A percentile compares a stretch with the other conserved stretches of the same genome.
Evolutionary conservation across 2,797 vertebrate species (phyloP).

Genomic region (Siniperca undulata): DNA sequence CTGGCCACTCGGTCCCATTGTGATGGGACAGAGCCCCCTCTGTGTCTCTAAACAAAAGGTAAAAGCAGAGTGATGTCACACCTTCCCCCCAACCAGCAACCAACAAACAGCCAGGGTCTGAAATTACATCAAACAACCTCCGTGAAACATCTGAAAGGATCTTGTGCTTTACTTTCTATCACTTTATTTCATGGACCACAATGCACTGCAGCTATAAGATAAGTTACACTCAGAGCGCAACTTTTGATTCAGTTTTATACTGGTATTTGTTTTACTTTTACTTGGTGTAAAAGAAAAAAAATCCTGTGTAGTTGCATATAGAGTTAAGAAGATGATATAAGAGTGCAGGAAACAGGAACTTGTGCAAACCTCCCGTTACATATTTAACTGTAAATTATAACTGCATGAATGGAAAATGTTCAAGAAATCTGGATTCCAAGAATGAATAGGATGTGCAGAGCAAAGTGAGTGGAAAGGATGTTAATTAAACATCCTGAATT

Average conservation of each 20-base stretch:
- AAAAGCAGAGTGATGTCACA: constrained; percentile 61
- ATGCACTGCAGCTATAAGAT: not conserved
- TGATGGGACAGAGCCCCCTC: constrained; percentile 77
- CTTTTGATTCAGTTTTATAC: not conserved
- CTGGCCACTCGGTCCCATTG: constrained; percentile 58
- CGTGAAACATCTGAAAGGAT: not conserved
- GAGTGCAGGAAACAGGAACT: not conserved
- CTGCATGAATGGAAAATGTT: not conserved
- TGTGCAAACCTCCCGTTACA: not conserved
- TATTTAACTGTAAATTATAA: not conserved
- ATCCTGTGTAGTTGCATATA: not conserved
- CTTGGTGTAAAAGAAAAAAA: not conserved
- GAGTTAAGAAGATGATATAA: not conserved
- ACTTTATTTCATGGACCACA: not conserved
- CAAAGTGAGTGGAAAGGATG: not conserved
- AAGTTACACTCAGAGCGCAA: not conserved
- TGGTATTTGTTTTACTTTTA: not conserved
- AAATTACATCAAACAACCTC: not conserved
- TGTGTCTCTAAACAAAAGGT: constrained; percentile 78
- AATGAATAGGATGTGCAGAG: not conserved
- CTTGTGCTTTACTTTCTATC: not conserved
- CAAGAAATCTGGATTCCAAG: not conserved
- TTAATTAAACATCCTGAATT: not conserved
- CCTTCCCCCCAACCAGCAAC: constrained; percentile 51
- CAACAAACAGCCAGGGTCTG: not conserved